Evolutionary conservation across 35 echinoderm and acorn worm species (phyloP), one percentile per base, ranked within the genome.

Genomic region (Apostichopus japonicus): DNA sequence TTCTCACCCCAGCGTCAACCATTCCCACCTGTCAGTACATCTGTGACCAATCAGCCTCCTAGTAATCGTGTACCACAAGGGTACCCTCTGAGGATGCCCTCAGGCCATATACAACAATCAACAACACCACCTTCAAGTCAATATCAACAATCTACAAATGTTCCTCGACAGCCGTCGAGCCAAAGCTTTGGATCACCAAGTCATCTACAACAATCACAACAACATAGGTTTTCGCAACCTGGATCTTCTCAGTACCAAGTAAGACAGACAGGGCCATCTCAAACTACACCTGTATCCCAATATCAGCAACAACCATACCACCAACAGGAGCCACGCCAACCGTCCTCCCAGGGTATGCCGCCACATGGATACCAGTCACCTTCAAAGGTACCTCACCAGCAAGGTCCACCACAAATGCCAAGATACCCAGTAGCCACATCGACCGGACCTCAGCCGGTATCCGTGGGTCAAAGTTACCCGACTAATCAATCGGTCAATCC

Each of bases 371-470:
- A 79, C 21, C 92, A 93, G 76, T 21, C 79, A 54, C 17, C 91
- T 71, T 23, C 77, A 56, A 90, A 89, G 79, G 78, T 76, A 56
- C 6, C 70, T 80, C 95, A 92, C 51, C 95, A 79, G 21, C 90
- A 83, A 89, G 23, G 7, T 14, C 59, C 58, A 56, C 65, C 44
- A 65, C 91, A 92, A 25, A 65, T 24, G 14, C 77, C 51, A 59
- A 83, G 51, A 10, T 44, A 73, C 13, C 70, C 88, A 90, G 67
- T 4, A 6, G 61, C 65, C n/a, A 14, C 25, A 16, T 5, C 51
- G 6, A 24, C 65, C 53, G 25, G 33, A 17, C 72, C 51, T 53
- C 33, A 44, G 33, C 33, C 33, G 33, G 23, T 93, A 6, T 62
- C 81, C 16, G 17, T 53, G 11, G 83, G 24, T 22, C 70, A 77